These are phyloP conservation scores for Glossosoma conforme DNA, from an alignment of 1,140 invertebrate genomes.

Conservation along the genomic window DNA sequence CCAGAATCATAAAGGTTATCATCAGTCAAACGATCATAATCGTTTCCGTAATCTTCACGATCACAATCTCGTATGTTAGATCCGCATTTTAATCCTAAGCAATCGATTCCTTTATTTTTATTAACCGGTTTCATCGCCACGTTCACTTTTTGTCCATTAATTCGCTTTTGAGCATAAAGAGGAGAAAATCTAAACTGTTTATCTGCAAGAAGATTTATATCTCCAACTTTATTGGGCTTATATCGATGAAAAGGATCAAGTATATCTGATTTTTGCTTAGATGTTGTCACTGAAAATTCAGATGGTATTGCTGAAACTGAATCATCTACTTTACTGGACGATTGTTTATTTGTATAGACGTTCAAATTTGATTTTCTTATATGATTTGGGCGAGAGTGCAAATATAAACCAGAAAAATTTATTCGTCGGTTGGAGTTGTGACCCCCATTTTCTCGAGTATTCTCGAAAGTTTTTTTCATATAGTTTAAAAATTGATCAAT, in stretches of 20 bases:
- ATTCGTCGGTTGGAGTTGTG: constrained; percentile 35
- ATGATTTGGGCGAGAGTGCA: constrained; percentile 31
- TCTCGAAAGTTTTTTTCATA: no score
- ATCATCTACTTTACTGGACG: background rate
- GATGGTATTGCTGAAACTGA: background rate
- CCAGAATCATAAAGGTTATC: no score
- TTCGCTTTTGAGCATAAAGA: constrained; percentile 7
- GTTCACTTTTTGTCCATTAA: no score
- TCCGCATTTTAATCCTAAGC: no score
- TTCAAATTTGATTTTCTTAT: background rate
- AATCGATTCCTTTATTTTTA: no score
- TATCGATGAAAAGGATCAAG: constrained; percentile 41
- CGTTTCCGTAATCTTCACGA: background rate
- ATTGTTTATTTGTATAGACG: constrained; percentile 1
- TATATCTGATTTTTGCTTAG: constrained; percentile 14
- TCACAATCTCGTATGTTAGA: no score
- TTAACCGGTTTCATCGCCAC: no score
- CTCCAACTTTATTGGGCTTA: constrained; percentile 43
- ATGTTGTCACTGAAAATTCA: constrained; percentile 1
- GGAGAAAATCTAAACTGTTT: constrained; percentile 40
- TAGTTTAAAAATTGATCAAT: no score
- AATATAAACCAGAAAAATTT: constrained; percentile 41
- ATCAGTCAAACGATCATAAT: background rate
- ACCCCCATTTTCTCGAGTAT: constrained; percentile 37
- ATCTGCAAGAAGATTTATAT: constrained; percentile 47